These are phyloP conservation scores for Pogonognathellus flavescens DNA, from an alignment of 1,140 invertebrate species.

Conservation along the genomic window DNA sequence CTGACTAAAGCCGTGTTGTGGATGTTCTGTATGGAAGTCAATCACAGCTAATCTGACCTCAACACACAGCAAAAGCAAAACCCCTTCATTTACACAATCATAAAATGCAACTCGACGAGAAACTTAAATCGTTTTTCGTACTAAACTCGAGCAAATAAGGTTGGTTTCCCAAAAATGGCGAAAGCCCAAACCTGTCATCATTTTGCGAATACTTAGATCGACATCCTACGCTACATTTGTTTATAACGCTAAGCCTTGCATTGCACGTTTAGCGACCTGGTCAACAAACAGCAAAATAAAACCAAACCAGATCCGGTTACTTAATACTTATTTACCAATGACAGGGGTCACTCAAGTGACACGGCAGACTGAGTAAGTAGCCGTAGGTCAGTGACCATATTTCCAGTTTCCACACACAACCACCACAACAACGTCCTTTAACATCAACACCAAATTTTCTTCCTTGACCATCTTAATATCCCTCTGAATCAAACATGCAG, in stretches of 20 bases:
- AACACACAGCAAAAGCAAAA: not conserved
- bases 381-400: constrained; percentile 35
- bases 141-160: constrained; percentile 45
- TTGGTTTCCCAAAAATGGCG: constrained; percentile 37
- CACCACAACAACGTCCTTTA: not conserved
- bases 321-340: constrained; percentile 30
- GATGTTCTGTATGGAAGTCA: not conserved
- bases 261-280: constrained; percentile 18
- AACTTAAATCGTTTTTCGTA: constrained; percentile 49
- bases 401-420: not conserved
- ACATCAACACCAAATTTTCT: not conserved
- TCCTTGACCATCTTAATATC: not conserved
- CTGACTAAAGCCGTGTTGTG: not conserved
- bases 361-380: constrained; percentile 22
- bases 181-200: constrained; percentile 52
- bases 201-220: constrained; percentile 47
- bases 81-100: constrained; percentile 34
- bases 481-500: not conserved
- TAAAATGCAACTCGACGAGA: constrained; percentile 26
- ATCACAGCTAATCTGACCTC: not conserved
- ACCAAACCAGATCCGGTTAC: constrained; percentile 41
- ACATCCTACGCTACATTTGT: constrained; percentile 42
- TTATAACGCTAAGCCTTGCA: not conserved
- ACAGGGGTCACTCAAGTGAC: constrained; percentile 38
- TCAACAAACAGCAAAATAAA: constrained; percentile 1